Conservation (phyloP, 2,888 invertebrate genomes). For the Microctonus hyperodae region DNA sequence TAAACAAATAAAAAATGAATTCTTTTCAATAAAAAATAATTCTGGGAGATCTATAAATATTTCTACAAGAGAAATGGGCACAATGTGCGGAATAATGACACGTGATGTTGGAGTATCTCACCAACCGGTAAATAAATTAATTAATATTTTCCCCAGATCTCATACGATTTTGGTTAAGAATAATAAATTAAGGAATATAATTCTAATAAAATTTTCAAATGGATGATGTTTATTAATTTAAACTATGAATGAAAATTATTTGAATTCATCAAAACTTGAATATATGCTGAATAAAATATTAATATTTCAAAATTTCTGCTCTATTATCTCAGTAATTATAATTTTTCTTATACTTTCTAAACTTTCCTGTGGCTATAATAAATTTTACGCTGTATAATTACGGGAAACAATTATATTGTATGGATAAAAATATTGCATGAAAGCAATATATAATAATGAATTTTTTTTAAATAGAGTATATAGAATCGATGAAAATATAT, state of each 20-base stretch:
- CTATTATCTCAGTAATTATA: constrained; percentile 4
- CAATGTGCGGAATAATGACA: constrained; percentile 70
- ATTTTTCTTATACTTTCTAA: constrained; percentile 27
- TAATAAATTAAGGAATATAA: no score
- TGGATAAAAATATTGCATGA: background rate
- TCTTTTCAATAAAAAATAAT: constrained; percentile 47
- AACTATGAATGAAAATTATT: background rate
- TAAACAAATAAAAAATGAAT: constrained; percentile 58
- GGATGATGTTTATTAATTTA: no score
- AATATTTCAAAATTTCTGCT: constrained; percentile 10
- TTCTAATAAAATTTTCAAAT: no score
- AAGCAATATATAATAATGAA: background rate
- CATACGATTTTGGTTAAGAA: no score
- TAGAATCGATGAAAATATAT: constrained; percentile 8
- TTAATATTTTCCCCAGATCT: no score
- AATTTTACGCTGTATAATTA: background rate
- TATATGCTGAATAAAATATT: background rate
- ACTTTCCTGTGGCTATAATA: constrained; percentile 6
- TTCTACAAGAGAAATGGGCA: constrained; percentile 70
- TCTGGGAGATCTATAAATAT: constrained; percentile 31
- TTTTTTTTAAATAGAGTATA: background rate
- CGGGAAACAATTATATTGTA: constrained; percentile 9
- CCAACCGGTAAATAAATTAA: constrained; percentile 50
- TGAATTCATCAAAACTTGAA: background rate
- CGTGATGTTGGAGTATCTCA: constrained; percentile 71